A percentile compares a stretch with the other conserved stretches of the same genome.
Evolutionary conservation across 2,888 invertebrate species (phyloP).

Genomic region (Oscheius myriophilus): DNA sequence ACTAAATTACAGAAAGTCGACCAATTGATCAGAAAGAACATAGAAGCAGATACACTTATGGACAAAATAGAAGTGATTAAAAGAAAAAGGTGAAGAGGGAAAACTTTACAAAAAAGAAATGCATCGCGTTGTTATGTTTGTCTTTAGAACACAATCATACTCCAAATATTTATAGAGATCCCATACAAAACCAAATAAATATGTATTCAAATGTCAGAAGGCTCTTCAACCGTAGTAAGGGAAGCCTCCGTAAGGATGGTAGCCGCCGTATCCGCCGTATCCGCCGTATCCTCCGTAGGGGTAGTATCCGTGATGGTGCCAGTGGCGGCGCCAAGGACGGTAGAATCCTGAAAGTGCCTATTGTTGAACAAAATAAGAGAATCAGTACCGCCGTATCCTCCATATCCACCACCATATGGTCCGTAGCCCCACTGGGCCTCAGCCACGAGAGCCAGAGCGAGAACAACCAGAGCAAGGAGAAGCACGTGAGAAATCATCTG

Average conservation of each 20-base stretch:
- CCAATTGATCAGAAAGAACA: too few relatives aligned
- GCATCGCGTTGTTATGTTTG: too few relatives aligned
- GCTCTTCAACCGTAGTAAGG: neutral
- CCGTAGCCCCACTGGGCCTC: conserved; percentile 22
- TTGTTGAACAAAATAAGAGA: neutral
- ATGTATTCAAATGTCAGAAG: too few relatives aligned
- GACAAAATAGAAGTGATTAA: too few relatives aligned
- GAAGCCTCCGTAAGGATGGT: conserved; percentile 2
- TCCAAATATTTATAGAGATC: too few relatives aligned
- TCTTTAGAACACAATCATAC: too few relatives aligned
- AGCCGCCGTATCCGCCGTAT: neutral
- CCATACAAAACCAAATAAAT: too few relatives aligned
- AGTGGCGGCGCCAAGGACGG: conserved; percentile 11
- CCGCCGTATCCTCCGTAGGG: conserved; percentile 17
- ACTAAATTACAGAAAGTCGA: too few relatives aligned
- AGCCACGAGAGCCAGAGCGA: conserved; percentile 1
- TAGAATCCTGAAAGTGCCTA: conserved; percentile 7
- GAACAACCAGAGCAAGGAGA: neutral
- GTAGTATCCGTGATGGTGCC: neutral
- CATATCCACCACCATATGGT: neutral
- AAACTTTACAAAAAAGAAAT: too few relatives aligned
- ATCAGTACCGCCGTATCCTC: conserved; percentile 10
- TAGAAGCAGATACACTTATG: too few relatives aligned
- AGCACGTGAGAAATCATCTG: conserved; percentile 20
- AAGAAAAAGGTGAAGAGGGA: too few relatives aligned